A percentile compares a stretch with the other conserved stretches of the same genome.
Evolutionary conservation across 2,888 invertebrate genomes (phyloP).

Genomic region (Gerris lacustris): DNA sequence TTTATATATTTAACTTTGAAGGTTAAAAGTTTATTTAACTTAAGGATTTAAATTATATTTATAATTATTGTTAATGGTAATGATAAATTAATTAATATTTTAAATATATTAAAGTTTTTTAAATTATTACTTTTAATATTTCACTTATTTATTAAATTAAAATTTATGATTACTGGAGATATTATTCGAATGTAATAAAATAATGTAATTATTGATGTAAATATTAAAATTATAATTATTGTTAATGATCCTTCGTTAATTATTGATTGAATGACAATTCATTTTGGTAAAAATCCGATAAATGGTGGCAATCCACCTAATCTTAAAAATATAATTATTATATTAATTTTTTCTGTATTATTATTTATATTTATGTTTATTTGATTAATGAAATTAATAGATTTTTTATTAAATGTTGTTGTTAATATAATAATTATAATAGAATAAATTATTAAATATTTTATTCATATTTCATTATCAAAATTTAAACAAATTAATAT

Average conservation of each 20-base stretch:
- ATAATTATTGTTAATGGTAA: slow-evolving; percentile 30
- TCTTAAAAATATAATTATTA: slow-evolving; percentile 8
- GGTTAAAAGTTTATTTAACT: slow-evolving; percentile 18
- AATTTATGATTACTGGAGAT: slow-evolving; percentile 27
- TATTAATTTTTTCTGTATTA: background rate
- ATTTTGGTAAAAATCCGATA: slow-evolving; percentile 50
- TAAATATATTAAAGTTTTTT: background rate
- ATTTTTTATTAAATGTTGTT: background rate
- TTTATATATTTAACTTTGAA: slow-evolving; percentile 16
- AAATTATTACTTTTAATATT: background rate
- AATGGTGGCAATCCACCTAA: slow-evolving; percentile 14
- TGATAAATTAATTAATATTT: slow-evolving; percentile 37
- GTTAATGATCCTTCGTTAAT: slow-evolving; percentile 39
- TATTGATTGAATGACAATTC: slow-evolving; percentile 45
- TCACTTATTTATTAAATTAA: background rate
- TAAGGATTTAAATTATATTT: slow-evolving; percentile 15
- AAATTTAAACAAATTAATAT: slow-evolving; percentile 41
- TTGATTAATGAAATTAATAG: background rate
- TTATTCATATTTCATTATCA: slow-evolving; percentile 34
- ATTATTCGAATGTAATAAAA: slow-evolving; percentile 44
- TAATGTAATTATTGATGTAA: slow-evolving; percentile 44
- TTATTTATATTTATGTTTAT: background rate
- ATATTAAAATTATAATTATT: slow-evolving; percentile 40
- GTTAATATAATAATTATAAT: background rate
- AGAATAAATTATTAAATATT: slow-evolving; percentile 9